These are phyloP conservation scores for Pseudachorutes palmiensis DNA, from an alignment of 1,140 invertebrate genomes.

Conservation along the genomic window DNA sequence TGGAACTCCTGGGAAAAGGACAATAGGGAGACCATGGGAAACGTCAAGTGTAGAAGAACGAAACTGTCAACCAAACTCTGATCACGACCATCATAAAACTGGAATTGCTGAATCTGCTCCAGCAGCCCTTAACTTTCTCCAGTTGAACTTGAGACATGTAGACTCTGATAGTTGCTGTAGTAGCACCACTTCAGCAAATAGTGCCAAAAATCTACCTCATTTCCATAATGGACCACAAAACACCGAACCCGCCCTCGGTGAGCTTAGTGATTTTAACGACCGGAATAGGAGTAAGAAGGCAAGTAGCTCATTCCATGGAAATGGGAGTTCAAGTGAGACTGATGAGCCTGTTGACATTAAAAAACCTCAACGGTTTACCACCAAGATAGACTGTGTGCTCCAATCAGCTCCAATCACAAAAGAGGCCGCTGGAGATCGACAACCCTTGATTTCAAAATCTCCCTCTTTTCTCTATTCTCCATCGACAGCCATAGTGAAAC, in stretches of 20 bases:
- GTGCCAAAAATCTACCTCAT: slow-evolving; percentile 1
- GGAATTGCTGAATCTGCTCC: neutral
- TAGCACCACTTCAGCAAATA: slow-evolving; percentile 8
- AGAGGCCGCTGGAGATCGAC: no score
- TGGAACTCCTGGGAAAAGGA: neutral
- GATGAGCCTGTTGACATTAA: no score
- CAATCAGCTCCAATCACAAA: no score
- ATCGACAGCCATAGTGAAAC: no score
- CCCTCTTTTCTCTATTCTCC: no score
- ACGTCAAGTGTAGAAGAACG: neutral
- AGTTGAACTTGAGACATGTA: slow-evolving; percentile 20
- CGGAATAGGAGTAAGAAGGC: neutral
- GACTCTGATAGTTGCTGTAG: slow-evolving; percentile 30
- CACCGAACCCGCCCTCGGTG: neutral
- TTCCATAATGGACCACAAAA: neutral
- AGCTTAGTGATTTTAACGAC: neutral
- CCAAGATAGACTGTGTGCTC: no score
- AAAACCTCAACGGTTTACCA: no score
- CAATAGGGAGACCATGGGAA: neutral
- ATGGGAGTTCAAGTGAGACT: slow-evolving; percentile 2
- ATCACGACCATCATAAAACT: no score
- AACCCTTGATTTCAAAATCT: no score
- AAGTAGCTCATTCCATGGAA: neutral
- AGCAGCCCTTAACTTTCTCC: neutral
- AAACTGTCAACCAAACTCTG: no score